Conservation (phyloP, 2,797 vertebrate species). For the Spinus pinus region DNA sequence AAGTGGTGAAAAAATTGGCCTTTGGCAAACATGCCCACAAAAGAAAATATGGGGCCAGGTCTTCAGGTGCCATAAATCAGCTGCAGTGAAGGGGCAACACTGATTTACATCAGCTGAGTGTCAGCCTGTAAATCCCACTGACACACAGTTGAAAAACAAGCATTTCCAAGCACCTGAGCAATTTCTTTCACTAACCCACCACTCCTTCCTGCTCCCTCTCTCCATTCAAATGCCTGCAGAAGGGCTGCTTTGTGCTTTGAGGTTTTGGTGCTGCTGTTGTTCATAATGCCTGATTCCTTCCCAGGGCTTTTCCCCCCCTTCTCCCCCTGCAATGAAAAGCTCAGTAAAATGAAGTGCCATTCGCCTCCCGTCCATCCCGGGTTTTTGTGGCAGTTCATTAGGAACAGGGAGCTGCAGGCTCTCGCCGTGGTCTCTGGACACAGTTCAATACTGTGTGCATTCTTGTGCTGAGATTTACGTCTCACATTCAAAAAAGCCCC, state of each 20-base stretch:
- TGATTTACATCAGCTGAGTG: constrained; percentile 58
- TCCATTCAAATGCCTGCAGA: constrained; percentile 12
- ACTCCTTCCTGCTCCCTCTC: background rate
- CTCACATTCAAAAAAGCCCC: constrained; percentile 31
- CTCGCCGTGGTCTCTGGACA: background rate
- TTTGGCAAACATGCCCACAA: background rate
- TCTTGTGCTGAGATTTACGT: constrained; percentile 60
- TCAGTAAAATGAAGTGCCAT: constrained; percentile 18
- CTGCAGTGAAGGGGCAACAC: background rate
- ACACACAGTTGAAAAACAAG: constrained; percentile 16
- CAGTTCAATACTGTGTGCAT: constrained; percentile 47
- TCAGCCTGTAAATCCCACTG: constrained; percentile 45
- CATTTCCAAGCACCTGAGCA: constrained; percentile 37
- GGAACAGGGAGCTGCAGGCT: constrained; percentile 18
- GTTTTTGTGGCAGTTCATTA: constrained; percentile 61
- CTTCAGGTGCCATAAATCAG: constrained; percentile 55
- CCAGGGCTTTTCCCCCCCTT: background rate
- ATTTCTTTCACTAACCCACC: background rate
- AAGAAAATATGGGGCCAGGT: constrained; percentile 19
- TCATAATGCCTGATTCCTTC: constrained; percentile 3
- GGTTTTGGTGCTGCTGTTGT: constrained; percentile 34
- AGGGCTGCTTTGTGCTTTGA: constrained; percentile 34
- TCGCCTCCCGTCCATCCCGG: background rate
- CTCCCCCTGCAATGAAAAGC: background rate
- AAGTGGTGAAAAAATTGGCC: background rate